Percentiles rank a stretch among this genome's conserved stretches.
Conservation (phyloP, 2,888 invertebrate species). For the Xylota sylvarum region DNA sequence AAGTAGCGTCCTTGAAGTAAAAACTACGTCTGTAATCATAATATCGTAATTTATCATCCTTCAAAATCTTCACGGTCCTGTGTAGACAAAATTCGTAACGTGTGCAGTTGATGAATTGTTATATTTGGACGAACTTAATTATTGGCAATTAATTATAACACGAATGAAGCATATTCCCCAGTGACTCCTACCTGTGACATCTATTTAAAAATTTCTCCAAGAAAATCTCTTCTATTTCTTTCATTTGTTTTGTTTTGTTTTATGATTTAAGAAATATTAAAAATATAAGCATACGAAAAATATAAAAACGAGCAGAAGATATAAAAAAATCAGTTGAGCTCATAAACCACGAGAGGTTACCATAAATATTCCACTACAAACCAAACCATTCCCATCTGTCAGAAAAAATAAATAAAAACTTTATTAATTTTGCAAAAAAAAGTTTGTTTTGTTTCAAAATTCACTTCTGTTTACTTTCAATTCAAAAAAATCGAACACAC, state of each 20-base stretch:
- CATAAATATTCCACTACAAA: background rate
- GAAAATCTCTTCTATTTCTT: too few relatives aligned
- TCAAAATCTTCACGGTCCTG: too few relatives aligned
- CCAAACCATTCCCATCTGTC: slow-evolving; percentile 2
- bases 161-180: background rate
- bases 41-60: too few relatives aligned
- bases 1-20: too few relatives aligned
- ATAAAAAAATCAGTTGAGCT: background rate
- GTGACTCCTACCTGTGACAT: background rate
- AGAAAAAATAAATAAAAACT: slow-evolving; percentile 1
- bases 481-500: background rate
- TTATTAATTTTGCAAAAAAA: slow-evolving; percentile 15
- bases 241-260: too few relatives aligned
- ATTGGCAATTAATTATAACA: background rate
- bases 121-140: background rate
- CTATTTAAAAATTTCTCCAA: background rate
- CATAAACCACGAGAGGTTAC: background rate
- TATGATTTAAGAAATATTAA: background rate
- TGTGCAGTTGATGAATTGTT: background rate
- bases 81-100: background rate
- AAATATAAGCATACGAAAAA: background rate
- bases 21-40: too few relatives aligned
- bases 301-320: background rate
- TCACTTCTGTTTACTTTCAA: slow-evolving; percentile 9
- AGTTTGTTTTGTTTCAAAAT: background rate